These are phyloP conservation scores for Clupea harengus DNA, from an alignment of 2,113 vertebrate genomes.

Conservation along the genomic window DNA sequence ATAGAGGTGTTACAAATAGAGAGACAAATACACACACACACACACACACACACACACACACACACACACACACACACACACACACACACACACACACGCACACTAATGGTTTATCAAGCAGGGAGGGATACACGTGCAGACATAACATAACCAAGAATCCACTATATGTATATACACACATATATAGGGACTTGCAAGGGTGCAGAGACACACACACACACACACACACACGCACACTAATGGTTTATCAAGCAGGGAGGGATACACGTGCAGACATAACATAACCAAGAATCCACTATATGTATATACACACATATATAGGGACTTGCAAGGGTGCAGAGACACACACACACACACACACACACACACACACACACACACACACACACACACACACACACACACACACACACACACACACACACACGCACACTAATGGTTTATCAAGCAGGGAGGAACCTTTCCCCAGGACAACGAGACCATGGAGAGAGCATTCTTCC, in stretches of 20 bases:
- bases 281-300: not conserved
- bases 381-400: not conserved
- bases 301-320: not conserved
- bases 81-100: not conserved
- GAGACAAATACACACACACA: not conserved
- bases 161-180: not conserved
- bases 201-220: not conserved
- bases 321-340: not conserved
- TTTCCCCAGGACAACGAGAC: not conserved
- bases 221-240: not conserved
- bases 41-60: not conserved
- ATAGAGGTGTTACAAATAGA: not conserved
- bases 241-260: too few species aligned
- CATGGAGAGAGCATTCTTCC: slow-evolving; percentile 8
- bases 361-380: not conserved
- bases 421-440: slow-evolving; percentile 6
- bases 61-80: not conserved
- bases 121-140: too few species aligned
- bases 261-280: not conserved
- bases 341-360: not conserved
- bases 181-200: too few species aligned
- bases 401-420: slow-evolving; percentile 14
- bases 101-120: too few species aligned
- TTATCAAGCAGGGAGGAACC: not conserved
- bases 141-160: not conserved